phyloP scores from a whole-genome alignment of 2,113 vertebrate species.

The Plecotus auritus region DNA sequence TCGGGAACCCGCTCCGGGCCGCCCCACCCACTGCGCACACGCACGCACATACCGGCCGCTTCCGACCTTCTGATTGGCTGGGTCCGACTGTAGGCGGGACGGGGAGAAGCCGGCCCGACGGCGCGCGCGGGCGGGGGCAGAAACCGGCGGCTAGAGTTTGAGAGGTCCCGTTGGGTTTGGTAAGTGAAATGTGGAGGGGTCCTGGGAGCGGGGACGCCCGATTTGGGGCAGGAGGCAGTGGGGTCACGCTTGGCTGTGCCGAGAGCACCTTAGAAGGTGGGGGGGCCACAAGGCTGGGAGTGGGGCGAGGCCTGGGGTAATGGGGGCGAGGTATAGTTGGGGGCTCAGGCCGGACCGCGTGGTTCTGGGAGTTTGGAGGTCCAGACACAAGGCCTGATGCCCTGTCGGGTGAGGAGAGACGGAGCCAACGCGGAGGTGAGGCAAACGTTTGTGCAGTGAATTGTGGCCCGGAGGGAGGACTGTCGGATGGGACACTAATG shows the following conservation, averaged over 20 bases:
- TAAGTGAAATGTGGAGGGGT: accelerated
- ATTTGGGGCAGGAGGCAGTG: not conserved
- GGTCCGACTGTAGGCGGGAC: not conserved
- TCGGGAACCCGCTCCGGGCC: not conserved
- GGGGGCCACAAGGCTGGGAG: not conserved
- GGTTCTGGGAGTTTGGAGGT: not conserved
- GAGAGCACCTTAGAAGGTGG: not conserved
- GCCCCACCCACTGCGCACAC: not conserved
- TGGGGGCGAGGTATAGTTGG: not conserved
- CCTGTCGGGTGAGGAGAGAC: no score
- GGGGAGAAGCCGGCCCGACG: accelerated
- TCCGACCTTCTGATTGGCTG: not conserved
- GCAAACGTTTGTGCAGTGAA: not conserved
- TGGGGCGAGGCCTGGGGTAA: not conserved
- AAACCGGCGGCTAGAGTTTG: accelerated
- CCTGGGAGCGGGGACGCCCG: accelerated
- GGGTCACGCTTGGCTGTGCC: no score
- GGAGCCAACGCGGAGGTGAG: not conserved
- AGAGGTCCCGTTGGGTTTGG: accelerated
- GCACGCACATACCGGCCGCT: not conserved
- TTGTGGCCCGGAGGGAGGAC: not conserved
- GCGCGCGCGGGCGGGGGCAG: accelerated
- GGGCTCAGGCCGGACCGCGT: not conserved
- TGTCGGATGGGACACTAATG: not conserved
- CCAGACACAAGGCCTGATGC: not conserved